These are phyloP conservation scores for Sebastes cheni DNA, from an alignment of 2,797 vertebrate genomes.

Conservation along the genomic window DNA sequence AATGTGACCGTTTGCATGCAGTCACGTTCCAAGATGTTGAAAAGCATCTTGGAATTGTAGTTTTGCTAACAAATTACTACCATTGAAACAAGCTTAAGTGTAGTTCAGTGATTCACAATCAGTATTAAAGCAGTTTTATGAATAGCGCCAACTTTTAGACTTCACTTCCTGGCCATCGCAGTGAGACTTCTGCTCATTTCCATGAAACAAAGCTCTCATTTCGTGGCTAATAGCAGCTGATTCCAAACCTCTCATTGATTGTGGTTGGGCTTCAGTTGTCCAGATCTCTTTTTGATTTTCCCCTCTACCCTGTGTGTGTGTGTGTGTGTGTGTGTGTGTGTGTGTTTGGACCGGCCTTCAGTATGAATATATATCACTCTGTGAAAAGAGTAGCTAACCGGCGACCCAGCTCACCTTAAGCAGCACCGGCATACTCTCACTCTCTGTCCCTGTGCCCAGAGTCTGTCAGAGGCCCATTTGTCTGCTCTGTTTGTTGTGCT, in stretches of 20 bases:
- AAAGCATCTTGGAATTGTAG: conserved; percentile 43
- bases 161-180: conserved; percentile 6
- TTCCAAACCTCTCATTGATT: conserved; percentile 38
- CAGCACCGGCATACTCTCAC: conserved; percentile 56
- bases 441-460: conserved; percentile 60
- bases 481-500: conserved; percentile 69
- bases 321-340: conserved; percentile 20
- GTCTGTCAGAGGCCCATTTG: conserved; percentile 67
- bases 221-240: conserved; percentile 6
- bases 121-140: background rate
- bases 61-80: background rate
- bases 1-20: conserved; percentile 76
- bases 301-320: background rate
- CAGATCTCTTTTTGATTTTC: conserved; percentile 22
- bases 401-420: conserved; percentile 53
- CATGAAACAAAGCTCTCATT: conserved; percentile 16
- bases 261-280: conserved; percentile 25
- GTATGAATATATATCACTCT: conserved; percentile 52
- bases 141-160: background rate
- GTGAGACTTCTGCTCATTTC: conserved; percentile 22
- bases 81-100: background rate
- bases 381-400: conserved; percentile 53
- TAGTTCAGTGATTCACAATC: background rate
- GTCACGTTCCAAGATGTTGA: conserved; percentile 40
- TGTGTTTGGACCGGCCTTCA: conserved; percentile 37